These are phyloP conservation scores for Gymnorhina tibicen DNA, from an alignment of 2,113 vertebrate species.

Conservation along the genomic window DNA sequence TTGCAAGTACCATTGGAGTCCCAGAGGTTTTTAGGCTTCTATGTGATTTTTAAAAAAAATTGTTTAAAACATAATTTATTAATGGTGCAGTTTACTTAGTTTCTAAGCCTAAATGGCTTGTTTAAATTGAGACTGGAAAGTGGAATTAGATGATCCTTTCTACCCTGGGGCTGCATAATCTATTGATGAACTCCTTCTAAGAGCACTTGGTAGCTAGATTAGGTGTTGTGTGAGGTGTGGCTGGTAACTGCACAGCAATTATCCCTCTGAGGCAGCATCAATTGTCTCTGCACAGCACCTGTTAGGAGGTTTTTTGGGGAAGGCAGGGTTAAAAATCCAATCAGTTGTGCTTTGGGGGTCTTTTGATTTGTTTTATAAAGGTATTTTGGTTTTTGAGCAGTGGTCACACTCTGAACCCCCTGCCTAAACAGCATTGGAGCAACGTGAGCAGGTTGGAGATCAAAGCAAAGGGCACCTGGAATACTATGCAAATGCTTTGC, in stretches of 20 bases:
- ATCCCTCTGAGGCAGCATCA: background rate
- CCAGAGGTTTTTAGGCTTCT: background rate
- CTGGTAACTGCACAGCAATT: background rate
- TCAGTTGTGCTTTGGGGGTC: background rate
- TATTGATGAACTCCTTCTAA: background rate
- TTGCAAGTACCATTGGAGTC: background rate
- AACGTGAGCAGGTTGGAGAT: background rate
- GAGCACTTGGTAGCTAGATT: background rate
- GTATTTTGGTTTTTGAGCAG: background rate
- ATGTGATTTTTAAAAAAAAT: background rate
- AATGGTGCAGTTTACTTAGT: background rate
- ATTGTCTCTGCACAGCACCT: background rate
- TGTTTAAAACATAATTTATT: background rate
- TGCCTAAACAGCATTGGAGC: background rate
- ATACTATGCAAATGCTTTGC: background rate
- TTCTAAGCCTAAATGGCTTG: background rate
- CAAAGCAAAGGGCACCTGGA: background rate
- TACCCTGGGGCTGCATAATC: background rate
- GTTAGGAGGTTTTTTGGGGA: background rate
- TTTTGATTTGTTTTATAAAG: background rate
- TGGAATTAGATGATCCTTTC: background rate
- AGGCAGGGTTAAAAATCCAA: background rate
- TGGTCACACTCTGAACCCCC: accelerated
- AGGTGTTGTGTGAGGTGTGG: background rate
- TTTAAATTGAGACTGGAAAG: background rate